These are phyloP conservation scores for Aromia moschata DNA, from an alignment of 2,888 invertebrate species.

Conservation along the genomic window DNA sequence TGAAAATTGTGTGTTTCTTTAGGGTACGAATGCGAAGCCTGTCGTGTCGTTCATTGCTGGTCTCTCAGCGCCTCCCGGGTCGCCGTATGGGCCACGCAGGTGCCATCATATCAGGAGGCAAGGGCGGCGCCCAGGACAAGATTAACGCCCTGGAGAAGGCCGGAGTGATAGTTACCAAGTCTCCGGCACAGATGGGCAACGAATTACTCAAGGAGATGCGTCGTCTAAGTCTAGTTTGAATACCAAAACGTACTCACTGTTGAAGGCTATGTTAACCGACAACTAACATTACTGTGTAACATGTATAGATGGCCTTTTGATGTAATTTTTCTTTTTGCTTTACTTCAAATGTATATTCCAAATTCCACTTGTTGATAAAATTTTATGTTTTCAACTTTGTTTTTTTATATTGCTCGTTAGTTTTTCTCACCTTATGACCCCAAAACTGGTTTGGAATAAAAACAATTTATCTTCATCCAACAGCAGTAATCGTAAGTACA, in stretches of 20 bases:
- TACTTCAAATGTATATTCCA: conserved; percentile 34
- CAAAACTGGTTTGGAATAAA: too few relatives aligned
- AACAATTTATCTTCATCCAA: too few relatives aligned
- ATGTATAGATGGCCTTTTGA: conserved; percentile 22
- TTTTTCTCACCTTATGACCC: too few relatives aligned
- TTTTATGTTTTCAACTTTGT: conserved; percentile 30
- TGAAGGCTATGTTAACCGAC: conserved; percentile 10
- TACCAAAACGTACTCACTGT: conserved; percentile 30
- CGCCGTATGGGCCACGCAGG: conserved; percentile 99
- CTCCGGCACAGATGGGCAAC: conserved; percentile 95
- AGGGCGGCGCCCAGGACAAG: conserved; percentile 98
- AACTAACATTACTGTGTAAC: conserved; percentile 26
- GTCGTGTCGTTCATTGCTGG: conserved; percentile 99
- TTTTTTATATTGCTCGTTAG: too few relatives aligned
- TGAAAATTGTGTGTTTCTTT: conserved; percentile 44
- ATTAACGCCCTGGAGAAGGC: conserved; percentile 94
- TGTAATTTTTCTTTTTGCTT: conserved; percentile 23
- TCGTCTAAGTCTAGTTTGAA: conserved; percentile 69
- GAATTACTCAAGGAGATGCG: conserved; percentile 91
- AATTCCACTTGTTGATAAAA: conserved; percentile 40
- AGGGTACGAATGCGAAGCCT: conserved; percentile 92
- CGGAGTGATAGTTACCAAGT: conserved; percentile 93
- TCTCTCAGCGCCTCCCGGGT: conserved; percentile 96
- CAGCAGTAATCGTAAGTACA: too few relatives aligned
- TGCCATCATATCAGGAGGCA: conserved; percentile 98